Conservation (phyloP, 2,797 vertebrate genomes). For the Pseudochirops corinnae region DNA sequence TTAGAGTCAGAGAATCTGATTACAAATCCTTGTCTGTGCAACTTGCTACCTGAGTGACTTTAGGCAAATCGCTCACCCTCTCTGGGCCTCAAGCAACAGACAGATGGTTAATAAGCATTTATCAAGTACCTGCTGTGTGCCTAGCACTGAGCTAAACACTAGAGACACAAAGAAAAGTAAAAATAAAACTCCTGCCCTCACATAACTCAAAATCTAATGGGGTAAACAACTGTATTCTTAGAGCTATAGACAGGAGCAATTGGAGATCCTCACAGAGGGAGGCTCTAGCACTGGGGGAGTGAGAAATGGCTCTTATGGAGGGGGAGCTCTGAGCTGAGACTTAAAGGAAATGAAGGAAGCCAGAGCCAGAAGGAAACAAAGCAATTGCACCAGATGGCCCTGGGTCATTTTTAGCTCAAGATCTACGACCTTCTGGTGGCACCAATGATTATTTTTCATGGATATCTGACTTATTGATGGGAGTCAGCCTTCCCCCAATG, state of each 20-base stretch:
- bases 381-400: not conserved
- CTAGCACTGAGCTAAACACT: not conserved
- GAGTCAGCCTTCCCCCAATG: not conserved
- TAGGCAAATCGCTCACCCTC: not conserved
- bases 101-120: not conserved
- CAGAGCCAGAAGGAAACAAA: not conserved
- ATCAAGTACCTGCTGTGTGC: not conserved
- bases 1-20: not conserved
- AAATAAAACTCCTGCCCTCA: not conserved
- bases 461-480: not conserved
- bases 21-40: not conserved
- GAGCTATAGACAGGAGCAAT: not conserved
- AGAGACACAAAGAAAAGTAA: not conserved
- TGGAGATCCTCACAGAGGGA: not conserved
- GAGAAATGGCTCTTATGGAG: not conserved
- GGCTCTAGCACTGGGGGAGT: not conserved
- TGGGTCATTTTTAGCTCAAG: not conserved
- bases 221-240: not conserved
- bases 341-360: not conserved
- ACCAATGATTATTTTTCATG: not conserved
- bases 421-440: not conserved
- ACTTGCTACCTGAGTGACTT: not conserved
- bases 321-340: not conserved
- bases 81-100: not conserved
- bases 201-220: not conserved